Base-by-base conservation (phyloP, 1,140 invertebrate genomes). In the Drosophila sucinea region DNA sequence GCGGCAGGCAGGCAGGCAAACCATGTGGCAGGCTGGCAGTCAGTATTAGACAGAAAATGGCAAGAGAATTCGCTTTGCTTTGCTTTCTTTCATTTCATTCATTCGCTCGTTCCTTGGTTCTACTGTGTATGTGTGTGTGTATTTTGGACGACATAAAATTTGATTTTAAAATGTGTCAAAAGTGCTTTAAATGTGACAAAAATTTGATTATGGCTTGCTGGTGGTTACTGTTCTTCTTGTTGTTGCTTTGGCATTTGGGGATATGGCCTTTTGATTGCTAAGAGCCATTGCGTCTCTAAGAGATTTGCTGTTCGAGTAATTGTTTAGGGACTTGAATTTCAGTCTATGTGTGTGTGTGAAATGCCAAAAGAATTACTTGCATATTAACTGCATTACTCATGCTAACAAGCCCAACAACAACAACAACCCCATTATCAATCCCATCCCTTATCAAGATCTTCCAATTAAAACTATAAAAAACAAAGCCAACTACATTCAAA, bases 131-230 rank as follows among this genome's bases (percentile, higher is more conserved):
- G 33, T 6, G 3, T 5, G 33, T 2, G 33, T 35, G 33, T 62
- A 76, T 82, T 69, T 51, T 54, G 75, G 75, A 75, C 68, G 44
- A 51, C 79, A 86, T 85, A 70, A 85, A 86, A 86, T 86, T 70
- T 76, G 75, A 85, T 86, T 85, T 85, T 86, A 81, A 85, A 81
- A 85, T 85, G 82, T 85, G 82, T 81, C 82, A 86, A 85, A 81
- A 81, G 82, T 76, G 71, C 78, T 81, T 86, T 86, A 86, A 86
- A 76, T 86, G 82, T 73, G 78, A 63, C 78, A 68, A 74, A 74
- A 79, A 85, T 85, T 86, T 79, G 72, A 79, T 80, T 87, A 77
- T 63, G 66, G 54, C 47, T 25, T 47, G 44, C 17, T 47, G 17
- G 44, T 47, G 17, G 44, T 5, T 44, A 33, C 56, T 66, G n/a